phyloP scores from a whole-genome alignment of 2,113 vertebrate genomes.

The Camelus bactrianus region DNA sequence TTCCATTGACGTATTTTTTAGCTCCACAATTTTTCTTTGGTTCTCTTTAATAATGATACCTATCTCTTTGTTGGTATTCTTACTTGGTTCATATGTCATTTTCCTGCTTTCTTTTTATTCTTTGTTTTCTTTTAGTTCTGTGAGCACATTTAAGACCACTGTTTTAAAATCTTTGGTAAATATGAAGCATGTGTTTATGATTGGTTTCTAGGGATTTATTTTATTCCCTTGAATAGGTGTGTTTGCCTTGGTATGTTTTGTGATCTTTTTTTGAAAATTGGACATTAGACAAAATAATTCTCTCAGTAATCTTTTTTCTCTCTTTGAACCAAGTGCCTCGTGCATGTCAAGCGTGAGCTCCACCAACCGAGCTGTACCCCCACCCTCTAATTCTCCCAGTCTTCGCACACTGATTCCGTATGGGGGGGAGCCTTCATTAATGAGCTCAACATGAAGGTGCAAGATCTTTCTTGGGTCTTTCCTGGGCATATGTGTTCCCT shows the following conservation, averaged over 20 bases:
- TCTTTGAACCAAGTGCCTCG: too few relatives aligned
- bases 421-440: not conserved
- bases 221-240: not conserved
- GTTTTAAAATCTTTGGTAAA: not conserved
- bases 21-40: not conserved
- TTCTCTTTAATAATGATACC: not conserved
- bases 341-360: too few relatives aligned
- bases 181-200: not conserved
- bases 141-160: not conserved
- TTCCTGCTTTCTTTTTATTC: not conserved
- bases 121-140: not conserved
- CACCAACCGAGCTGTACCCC: too few relatives aligned
- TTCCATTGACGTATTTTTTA: not conserved
- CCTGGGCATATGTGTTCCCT: not conserved
- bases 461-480: not conserved
- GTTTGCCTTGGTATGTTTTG: not conserved
- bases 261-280: not conserved
- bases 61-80: not conserved
- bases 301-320: too few relatives aligned
- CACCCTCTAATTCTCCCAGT: not conserved
- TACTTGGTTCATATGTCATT: not conserved
- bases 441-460: not conserved
- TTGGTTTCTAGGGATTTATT: not conserved
- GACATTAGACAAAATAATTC: not conserved
- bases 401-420: not conserved